Base-by-base conservation (phyloP, 2,113 vertebrate genomes). In the Hydrolagus affinis region DNA sequence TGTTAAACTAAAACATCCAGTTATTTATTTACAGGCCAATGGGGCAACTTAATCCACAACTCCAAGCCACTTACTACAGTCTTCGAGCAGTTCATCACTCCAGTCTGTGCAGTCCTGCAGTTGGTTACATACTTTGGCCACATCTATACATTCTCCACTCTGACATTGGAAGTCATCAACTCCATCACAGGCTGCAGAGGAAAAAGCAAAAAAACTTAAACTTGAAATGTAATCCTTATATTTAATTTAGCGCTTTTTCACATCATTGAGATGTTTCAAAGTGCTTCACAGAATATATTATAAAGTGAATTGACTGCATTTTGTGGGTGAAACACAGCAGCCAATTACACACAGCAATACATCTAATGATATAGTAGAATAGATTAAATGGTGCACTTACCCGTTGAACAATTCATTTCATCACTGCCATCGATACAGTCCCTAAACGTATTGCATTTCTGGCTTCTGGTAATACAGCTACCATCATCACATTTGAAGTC, bases 401-500 rank as follows among this genome's bases (percentile, higher is more conserved):
- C 85, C 17, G 95, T 96, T 91, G 94, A 96, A 89, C 98, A 99
- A 88, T 89, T 96, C 86, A 92, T 88, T 91, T 99, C 98, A 59
- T 99, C 98, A 0, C 95, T 96, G 6, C 97, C 97, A 44, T 98
- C 97, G 0, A 92, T 74, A 85, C 98, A 99, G 90, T 99, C 97
- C 86, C 96, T 88, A 87, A 97, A 89, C 19, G 95, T 93, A 1
- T 99, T 96, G 66, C 98, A 99, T 86, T 96, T 96, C 85, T 94
- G 93, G 88, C 92, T 96, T 57, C 96, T 95, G 30, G 94, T 92
- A 88, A 99, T 91, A 85, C 97, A 99, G 89, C 89, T 96, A 0
- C 96, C 96, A 85, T 98, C 96, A 0, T 96, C 94, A 88, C 98
- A 99, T 87, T 94, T 96, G 88, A 98, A 99, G 86, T 99, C 96